Evolutionary conservation across 2,797 vertebrate genomes (phyloP).

Genomic region (Tolypeutes matacus): DNA sequence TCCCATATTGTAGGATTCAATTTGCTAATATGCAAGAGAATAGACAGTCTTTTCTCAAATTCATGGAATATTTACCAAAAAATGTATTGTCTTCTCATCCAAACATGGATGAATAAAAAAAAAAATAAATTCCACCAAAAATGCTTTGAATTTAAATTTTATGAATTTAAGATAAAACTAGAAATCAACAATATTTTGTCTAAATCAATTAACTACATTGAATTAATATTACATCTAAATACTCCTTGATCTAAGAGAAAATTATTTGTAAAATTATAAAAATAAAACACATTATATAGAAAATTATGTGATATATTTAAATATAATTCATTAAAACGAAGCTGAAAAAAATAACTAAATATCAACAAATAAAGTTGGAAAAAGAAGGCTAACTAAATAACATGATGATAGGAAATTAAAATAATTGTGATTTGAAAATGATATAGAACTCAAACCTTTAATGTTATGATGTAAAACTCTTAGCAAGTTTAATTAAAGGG

Average conservation of each 20-base stretch:
- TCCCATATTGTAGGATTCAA: background rate
- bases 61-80: background rate
- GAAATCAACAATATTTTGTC: background rate
- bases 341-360: background rate
- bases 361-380: background rate
- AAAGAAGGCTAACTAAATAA: background rate
- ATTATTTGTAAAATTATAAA: background rate
- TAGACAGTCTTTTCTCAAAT: background rate
- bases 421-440: background rate
- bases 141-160: background rate
- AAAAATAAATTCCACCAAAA: background rate
- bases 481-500: background rate
- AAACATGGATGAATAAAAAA: too few species aligned
- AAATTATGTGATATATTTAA: background rate
- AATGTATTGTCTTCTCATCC: background rate
- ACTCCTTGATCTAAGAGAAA: background rate
- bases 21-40: background rate
- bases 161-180: background rate
- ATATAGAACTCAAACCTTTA: conserved; percentile 26
- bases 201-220: background rate
- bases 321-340: background rate
- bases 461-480: background rate
- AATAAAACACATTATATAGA: background rate
- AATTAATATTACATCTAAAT: background rate
- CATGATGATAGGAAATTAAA: background rate